Conservation (phyloP, 2,888 invertebrate species). For the Busseola fusca region DNA sequence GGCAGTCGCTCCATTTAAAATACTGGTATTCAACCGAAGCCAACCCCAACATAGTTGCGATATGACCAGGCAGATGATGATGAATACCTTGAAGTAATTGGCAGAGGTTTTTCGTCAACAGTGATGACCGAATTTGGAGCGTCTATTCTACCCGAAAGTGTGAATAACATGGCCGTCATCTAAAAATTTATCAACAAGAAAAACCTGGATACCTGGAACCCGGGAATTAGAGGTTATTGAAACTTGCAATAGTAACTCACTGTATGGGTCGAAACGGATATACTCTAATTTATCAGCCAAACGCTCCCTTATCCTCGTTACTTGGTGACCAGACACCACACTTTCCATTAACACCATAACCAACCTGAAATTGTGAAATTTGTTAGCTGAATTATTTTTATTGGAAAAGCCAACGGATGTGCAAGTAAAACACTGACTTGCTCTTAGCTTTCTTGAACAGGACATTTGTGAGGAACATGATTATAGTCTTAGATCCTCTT, state of each 20-base stretch:
- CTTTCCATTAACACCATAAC: slow-evolving; percentile 95
- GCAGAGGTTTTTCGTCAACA: no score
- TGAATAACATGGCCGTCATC: not conserved
- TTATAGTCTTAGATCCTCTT: slow-evolving; percentile 10
- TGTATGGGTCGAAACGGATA: slow-evolving; percentile 93
- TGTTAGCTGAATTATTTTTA: not conserved
- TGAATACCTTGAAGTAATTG: not conserved
- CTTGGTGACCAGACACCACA: slow-evolving; percentile 93
- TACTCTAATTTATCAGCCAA: slow-evolving; percentile 94
- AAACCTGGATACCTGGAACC: not conserved
- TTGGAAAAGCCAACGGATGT: not conserved
- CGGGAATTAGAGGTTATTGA: slow-evolving; percentile 38
- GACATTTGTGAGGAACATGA: slow-evolving; percentile 92
- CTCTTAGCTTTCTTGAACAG: slow-evolving; percentile 92
- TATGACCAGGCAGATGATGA: no score
- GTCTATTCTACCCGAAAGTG: not conserved
- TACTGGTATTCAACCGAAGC: no score
- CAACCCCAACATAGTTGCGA: no score
- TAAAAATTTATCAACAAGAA: not conserved
- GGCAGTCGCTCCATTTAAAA: no score
- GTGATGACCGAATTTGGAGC: not conserved
- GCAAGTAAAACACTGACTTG: slow-evolving; percentile 89
- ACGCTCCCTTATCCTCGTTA: slow-evolving; percentile 91
- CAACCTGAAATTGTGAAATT: slow-evolving; percentile 84
- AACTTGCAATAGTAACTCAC: slow-evolving; percentile 87